Base-by-base conservation (phyloP, 1,140 invertebrate genomes). In the Streblospio benedicti region DNA sequence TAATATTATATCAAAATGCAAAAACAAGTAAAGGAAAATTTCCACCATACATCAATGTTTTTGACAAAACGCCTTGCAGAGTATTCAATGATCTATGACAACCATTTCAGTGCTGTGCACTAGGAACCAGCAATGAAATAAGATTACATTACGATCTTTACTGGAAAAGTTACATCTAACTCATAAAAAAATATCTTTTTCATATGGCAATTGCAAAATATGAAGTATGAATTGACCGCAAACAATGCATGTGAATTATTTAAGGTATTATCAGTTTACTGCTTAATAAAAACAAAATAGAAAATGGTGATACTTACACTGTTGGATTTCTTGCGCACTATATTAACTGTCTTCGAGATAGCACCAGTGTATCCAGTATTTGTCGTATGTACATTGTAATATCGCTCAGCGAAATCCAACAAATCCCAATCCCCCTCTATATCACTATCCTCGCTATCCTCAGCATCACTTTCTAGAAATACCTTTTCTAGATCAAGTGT, bases 361-460 rank as follows among this genome's bases (percentile, higher is more conserved):
- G 92, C 61, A 67, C 81, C 89, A 78, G 70, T 65, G 32, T 57
- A 57, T 14, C 91, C 89, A 14, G 86, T 85, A 30, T 88, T 89
- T 52, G 87, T 79, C 57, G 91, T 87, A 57, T 85, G 56, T 16
- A 51, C 84, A 75, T 96, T 96, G 77, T 92, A 97, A 79, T 91
- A 90, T 61, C 89, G 85, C 67, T 94, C 89, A 14, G 92, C 93
- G 81, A 93, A 97, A 69, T 95, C 91, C 0, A 91, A 81, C 70
- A 97, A 88, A 69, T 94, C 90, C 70, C 87, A 89, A 67, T 86
- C 83, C 16, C 38, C 23, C 28, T 20, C 18, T 18, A 20, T 4
- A n/a, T 20, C 18, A 23, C 35, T 33, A 20, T 50, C 57, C 14
- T 30, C 43, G 49, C 47, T 53, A 25, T 57, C 52, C 12, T 57